phyloP scores from a whole-genome alignment of 30 jellyfish, hydroid and myxozoan species.

The Pelagia noctiluca region DNA sequence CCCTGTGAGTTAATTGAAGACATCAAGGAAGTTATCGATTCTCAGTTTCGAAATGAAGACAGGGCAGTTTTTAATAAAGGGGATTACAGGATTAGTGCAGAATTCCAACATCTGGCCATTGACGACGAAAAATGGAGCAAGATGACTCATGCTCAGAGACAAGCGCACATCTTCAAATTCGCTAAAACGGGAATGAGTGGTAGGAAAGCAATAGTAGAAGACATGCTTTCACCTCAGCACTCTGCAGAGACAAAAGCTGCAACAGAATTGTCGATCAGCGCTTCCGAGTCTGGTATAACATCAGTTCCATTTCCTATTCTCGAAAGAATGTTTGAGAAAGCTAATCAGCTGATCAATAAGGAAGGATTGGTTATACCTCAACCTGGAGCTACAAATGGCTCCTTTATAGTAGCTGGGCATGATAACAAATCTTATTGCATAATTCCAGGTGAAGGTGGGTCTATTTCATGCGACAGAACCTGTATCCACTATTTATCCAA shows the following conservation, averaged over 20 bases:
- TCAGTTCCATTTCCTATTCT: constrained; percentile 1
- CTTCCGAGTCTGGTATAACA: background rate
- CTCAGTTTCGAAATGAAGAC: too few relatives aligned
- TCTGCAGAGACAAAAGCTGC: constrained; percentile 4
- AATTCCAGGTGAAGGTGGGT: constrained; percentile 1
- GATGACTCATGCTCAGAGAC: too few relatives aligned
- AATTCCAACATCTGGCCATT: too few relatives aligned
- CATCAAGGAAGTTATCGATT: too few relatives aligned
- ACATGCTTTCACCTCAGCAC: background rate
- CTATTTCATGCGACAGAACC: background rate
- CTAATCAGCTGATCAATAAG: background rate
- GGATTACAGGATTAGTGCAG: too few relatives aligned
- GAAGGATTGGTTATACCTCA: background rate
- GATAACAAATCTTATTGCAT: background rate
- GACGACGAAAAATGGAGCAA: too few relatives aligned
- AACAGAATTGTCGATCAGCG: background rate
- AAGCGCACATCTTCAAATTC: too few relatives aligned
- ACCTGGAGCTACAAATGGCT: constrained; percentile 1
- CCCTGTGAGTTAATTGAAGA: too few relatives aligned
- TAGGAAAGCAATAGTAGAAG: background rate
- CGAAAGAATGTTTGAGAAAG: too few relatives aligned
- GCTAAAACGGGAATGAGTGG: constrained; percentile 4
- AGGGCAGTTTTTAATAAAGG: too few relatives aligned
- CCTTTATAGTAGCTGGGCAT: background rate
- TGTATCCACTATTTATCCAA: background rate